Conservation (phyloP, 2,113 vertebrate genomes). For the Pitta sordida region DNA sequence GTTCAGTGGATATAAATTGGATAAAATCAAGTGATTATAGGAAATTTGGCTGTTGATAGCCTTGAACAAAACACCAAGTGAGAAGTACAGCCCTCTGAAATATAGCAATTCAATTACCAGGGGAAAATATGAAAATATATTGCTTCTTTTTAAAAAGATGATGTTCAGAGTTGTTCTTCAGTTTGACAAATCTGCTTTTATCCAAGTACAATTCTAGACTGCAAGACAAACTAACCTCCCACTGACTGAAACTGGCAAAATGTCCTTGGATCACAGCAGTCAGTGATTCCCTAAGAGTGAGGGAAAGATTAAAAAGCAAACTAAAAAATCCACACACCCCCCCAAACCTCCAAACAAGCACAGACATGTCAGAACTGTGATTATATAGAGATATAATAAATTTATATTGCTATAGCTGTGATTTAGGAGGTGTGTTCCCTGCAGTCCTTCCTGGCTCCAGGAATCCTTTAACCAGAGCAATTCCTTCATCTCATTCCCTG, state of each 20-base stretch:
- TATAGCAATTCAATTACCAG: neutral
- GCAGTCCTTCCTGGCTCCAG: neutral
- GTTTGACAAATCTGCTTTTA: neutral
- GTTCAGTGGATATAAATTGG: neutral
- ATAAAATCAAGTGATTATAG: neutral
- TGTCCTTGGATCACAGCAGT: neutral
- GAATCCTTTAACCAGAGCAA: neutral
- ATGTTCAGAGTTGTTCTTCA: neutral
- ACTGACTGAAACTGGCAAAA: neutral
- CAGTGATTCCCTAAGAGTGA: neutral
- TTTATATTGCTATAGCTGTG: neutral
- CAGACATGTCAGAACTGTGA: neutral
- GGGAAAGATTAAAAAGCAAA: neutral
- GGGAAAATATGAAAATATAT: neutral
- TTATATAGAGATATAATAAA: neutral
- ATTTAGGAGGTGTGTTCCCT: neutral
- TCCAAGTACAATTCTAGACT: neutral
- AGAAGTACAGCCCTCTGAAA: neutral
- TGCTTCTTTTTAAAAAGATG: neutral
- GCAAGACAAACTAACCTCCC: neutral
- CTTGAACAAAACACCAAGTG: neutral
- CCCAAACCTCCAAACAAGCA: neutral
- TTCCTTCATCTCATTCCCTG: neutral
- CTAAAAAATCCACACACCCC: fast-evolving
- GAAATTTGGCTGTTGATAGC: neutral